phyloP scores from a whole-genome alignment of 2,113 vertebrate species.

The Barnardius zonarius region DNA sequence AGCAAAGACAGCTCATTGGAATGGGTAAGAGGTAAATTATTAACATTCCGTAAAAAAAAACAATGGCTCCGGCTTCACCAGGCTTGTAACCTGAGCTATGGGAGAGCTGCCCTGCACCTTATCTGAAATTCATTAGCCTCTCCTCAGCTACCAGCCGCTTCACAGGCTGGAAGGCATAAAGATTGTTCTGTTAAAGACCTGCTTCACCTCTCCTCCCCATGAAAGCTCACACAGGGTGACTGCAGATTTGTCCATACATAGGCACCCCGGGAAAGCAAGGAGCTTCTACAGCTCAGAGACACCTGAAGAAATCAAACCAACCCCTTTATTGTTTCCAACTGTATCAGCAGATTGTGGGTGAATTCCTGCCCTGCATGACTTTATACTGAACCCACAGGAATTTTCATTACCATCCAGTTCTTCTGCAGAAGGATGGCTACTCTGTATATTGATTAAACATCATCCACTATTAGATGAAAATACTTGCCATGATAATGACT shows the following conservation, averaged over 20 bases:
- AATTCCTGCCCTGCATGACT: background rate
- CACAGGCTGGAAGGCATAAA: background rate
- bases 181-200: background rate
- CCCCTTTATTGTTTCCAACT: background rate
- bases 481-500: background rate
- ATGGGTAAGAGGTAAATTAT: slow-evolving; percentile 11
- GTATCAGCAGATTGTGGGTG: background rate
- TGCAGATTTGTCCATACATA: background rate
- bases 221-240: background rate
- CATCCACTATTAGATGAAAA: background rate
- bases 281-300: background rate
- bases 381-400: background rate
- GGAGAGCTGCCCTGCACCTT: background rate
- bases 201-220: background rate
- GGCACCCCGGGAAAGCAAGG: background rate
- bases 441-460: background rate
- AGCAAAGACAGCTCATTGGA: background rate
- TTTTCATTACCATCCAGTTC: background rate
- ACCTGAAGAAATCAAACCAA: background rate
- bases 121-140: slow-evolving; percentile 30
- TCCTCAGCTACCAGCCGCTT: background rate
- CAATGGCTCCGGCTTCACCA: background rate
- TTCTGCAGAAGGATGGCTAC: background rate
- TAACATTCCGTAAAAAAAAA: background rate
- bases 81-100: background rate